Evolutionary conservation across 2,888 invertebrate species (phyloP), one percentile per base, ranked within the genome.

Genomic region (Allolobophora icterica): DNA sequence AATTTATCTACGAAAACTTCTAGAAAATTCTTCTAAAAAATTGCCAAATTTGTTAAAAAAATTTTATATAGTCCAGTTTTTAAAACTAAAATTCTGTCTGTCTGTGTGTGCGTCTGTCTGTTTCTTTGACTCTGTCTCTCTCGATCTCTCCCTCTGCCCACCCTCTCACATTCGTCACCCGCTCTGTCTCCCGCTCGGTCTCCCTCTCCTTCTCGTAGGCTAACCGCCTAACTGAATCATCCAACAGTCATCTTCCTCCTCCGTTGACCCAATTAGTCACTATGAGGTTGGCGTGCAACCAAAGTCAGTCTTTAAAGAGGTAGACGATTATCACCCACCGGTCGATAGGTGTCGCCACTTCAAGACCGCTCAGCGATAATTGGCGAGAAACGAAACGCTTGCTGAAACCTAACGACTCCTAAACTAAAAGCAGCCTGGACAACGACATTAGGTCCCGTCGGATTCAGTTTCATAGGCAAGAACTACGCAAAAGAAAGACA

Each of bases 291-390:
- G 3, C 71, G 30, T n/a, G 4, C n/a, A 71, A n/a, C 71, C 71
- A 71, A n/a, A 30, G 71, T 30, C n/a, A n/a, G 71, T 71, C 71
- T n/a, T 17, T 71, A n/a, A 71, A n/a, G 71, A 71, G 71, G n/a
- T n/a, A 71, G 71, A 71, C 71, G 71, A 71, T 71, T 71, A 71
- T 71, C 71, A 71, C 71, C 71, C 52, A 52, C 21, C 84, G 87
- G 0, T 35, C 34, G 87, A 35, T 38, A 35, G 87, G 24, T 87
- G 87, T 87, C 35, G 87, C 87, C 87, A 87, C 38, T 87, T 87
- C 38, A 34, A 87, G 35, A 35, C 87, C 35, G 38, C 35, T 87
- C 35, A 24, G 38, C 87, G 87, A 87, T 87, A 87, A 87, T 87
- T 87, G 87, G 87, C 21, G 24, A 21, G 17, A 87, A 38, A 38